Evolutionary conservation across 2,113 vertebrate genomes (phyloP).

Genomic region (zebrafish (Danio rerio)): GRCz12tu NC_133188.1:39996501-39997000

Average conservation of each 20-base stretch:
- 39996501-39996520: neutral
- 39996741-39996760: constrained; percentile 74
- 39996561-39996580: constrained; percentile 14
- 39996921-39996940: constrained; percentile 78
- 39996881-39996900: constrained; percentile 66
- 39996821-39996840: constrained; percentile 78
- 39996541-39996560: neutral
- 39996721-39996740: constrained; percentile 68
- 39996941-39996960: constrained; percentile 64
- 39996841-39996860: constrained; percentile 74
- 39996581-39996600: neutral
- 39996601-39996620: neutral
- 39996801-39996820: constrained; percentile 56
- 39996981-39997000: neutral
- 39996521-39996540: constrained; percentile 6
- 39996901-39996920: constrained; percentile 78
- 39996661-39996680: constrained; percentile 35
- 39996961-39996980: neutral
- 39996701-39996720: neutral
- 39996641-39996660: constrained; percentile 39
- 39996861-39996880: constrained; percentile 61
- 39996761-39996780: constrained; percentile 64
- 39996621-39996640: constrained; percentile 6
- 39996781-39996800: constrained; percentile 66
- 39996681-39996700: neutral